These are phyloP conservation scores for Drosophila anomelani DNA, from an alignment of 2,888 invertebrate species.

Conservation along the genomic window DNA sequence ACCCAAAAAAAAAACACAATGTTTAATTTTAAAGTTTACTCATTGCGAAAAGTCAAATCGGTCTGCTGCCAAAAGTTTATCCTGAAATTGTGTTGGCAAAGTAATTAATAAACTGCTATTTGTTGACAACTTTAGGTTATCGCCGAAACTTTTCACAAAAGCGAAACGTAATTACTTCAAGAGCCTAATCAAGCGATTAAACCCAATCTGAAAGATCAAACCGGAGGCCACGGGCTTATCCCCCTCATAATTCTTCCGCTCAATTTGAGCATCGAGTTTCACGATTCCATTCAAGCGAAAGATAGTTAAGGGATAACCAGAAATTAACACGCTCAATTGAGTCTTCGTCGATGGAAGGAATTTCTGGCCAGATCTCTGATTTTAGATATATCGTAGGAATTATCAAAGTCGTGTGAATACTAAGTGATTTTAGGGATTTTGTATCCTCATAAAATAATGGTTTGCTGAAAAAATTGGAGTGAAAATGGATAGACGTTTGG, in stretches of 20 bases:
- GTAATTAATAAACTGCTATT: slow-evolving; percentile 24
- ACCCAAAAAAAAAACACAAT: slow-evolving; percentile 16
- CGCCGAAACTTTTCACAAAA: slow-evolving; percentile 10
- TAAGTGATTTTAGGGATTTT: slow-evolving; percentile 7
- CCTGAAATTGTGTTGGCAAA: slow-evolving; percentile 18
- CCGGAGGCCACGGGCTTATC: slow-evolving; percentile 2
- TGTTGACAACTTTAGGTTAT: slow-evolving; percentile 19
- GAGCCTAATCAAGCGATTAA: slow-evolving; percentile 38
- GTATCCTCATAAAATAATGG: neutral
- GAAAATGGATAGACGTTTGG: no score
- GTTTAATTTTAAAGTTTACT: slow-evolving; percentile 17
- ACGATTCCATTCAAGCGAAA: slow-evolving; percentile 22
- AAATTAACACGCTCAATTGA: slow-evolving; percentile 42
- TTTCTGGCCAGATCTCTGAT: slow-evolving; percentile 2
- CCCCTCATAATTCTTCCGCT: slow-evolving; percentile 18
- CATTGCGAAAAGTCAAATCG: slow-evolving; percentile 10
- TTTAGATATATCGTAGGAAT: neutral
- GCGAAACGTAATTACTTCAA: slow-evolving; percentile 22
- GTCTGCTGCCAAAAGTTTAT: slow-evolving; percentile 13
- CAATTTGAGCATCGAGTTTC: slow-evolving; percentile 41
- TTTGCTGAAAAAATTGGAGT: neutral
- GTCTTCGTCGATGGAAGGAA: neutral
- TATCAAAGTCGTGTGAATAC: neutral
- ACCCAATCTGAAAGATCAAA: slow-evolving; percentile 29
- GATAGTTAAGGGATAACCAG: slow-evolving; percentile 27